These are phyloP conservation scores for Calycopis cecrops DNA, from an alignment of 1,140 invertebrate genomes.

Conservation along the genomic window DNA sequence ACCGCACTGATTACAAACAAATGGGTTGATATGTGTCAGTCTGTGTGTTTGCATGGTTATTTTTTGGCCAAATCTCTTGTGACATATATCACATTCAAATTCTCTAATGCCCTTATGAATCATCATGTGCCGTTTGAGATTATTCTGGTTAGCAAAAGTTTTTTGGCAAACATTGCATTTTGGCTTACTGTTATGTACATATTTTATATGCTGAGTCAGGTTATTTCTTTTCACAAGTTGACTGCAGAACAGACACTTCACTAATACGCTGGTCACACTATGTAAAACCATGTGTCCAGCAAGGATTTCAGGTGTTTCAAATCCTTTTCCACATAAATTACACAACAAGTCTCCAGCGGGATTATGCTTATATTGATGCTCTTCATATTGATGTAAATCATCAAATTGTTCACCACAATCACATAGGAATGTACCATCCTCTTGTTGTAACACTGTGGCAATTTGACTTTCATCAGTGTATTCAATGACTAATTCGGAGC, in stretches of 20 bases:
- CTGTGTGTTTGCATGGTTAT: constrained; percentile 71
- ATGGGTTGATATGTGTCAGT: constrained; percentile 56
- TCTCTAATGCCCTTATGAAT: constrained; percentile 74
- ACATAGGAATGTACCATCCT: constrained; percentile 65
- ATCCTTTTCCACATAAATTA: constrained; percentile 71
- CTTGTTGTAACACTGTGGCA: constrained; percentile 59
- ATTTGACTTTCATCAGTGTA: constrained; percentile 64
- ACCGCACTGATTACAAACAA: constrained; percentile 55
- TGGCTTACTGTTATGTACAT: constrained; percentile 69
- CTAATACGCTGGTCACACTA: constrained; percentile 48
- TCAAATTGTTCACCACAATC: constrained; percentile 67
- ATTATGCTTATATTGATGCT: constrained; percentile 64
- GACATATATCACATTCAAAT: constrained; percentile 74
- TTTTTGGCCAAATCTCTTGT: constrained; percentile 67
- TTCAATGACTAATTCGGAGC: constrained; percentile 61
- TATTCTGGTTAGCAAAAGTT: constrained; percentile 76
- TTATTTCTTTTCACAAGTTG: constrained; percentile 62
- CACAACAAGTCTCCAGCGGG: constrained; percentile 63
- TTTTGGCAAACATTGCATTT: constrained; percentile 75
- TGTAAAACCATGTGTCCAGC: constrained; percentile 80
- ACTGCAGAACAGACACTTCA: constrained; percentile 70
- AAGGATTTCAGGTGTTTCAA: constrained; percentile 80
- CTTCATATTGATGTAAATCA: constrained; percentile 56
- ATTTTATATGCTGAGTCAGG: constrained; percentile 72
- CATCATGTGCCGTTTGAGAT: constrained; percentile 77